Base-by-base conservation (phyloP, 2,888 invertebrate species). In the Augiades crinisus region DNA sequence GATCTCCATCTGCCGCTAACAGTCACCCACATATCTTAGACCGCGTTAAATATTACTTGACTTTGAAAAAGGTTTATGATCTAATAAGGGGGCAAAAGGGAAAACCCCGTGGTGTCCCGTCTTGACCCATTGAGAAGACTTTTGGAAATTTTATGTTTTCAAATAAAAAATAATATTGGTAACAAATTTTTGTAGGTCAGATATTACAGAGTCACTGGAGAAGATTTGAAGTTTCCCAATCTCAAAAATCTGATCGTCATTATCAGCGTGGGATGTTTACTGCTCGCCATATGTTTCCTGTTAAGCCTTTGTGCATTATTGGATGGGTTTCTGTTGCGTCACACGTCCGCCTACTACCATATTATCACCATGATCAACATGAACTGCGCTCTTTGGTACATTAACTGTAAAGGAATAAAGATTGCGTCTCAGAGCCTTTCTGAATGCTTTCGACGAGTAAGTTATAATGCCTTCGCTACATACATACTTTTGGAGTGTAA, bases 331-430 rank as follows among this genome's bases (percentile, higher is more conserved):
- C 89, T 92, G 2, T 67, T 93, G 7, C 90, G 91, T 65, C 93
- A 93, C 61, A 93, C 93, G 0, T 70, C 78, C 1, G 92, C 92
- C 0, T 92, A 92, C 65, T 91, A 91, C 64, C 94, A 94, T 61
- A 93, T 93, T 37, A 92, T 93, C 22, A 93, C 91, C 0, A 93
- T 93, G 92, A 92, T 93, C 43, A 94, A 94, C 62, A 94, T 94
- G 94, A 93, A 93, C 67, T 93, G 93, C 56, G 93, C 93, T 0
- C 78, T 94, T 1, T 93, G 93, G 93, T 93, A 92, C 63, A 93
- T 93, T 47, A 94, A 93, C 68, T 93, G 93, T 54, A 89, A 91
- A 64, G 93, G 92, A 1, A 92, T 93, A 52, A 92, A 92, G 64
- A 91, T 92, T 31, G 93, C 93, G 0, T 91, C 92, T 8, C 85